phyloP scores from a whole-genome alignment of 2,113 vertebrate genomes.

The Sialia sialis region DNA sequence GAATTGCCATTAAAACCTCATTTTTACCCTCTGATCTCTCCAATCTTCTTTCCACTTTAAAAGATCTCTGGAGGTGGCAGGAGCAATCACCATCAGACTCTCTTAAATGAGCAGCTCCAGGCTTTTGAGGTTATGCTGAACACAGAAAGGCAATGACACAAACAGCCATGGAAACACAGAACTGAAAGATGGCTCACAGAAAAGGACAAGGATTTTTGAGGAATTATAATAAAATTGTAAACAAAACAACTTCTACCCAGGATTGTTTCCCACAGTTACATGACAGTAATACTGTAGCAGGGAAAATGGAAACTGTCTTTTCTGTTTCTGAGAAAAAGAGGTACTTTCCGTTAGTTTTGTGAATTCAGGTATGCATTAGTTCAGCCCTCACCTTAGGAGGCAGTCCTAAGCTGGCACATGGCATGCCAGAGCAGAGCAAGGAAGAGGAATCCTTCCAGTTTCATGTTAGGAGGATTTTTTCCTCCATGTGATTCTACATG shows the following conservation, averaged over 20 bases:
- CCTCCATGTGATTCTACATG: not conserved
- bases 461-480: not conserved
- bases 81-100: not conserved
- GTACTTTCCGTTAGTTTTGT: not conserved
- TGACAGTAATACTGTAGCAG: not conserved
- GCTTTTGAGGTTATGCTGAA: not conserved
- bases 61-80: not conserved
- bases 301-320: not conserved
- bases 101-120: not conserved
- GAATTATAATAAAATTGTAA: not conserved
- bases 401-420: not conserved
- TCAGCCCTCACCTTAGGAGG: not conserved
- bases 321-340: not conserved
- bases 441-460: not conserved
- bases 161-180: not conserved
- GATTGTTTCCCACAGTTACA: not conserved
- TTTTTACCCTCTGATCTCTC: not conserved
- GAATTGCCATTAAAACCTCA: not conserved
- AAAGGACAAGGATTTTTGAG: not conserved
- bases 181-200: not conserved
- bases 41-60: constrained; percentile 13
- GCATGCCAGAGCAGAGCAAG: not conserved
- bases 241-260: not conserved
- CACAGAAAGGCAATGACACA: not conserved
- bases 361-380: not conserved